Evolutionary conservation across 2,888 invertebrate genomes (phyloP).

Genomic region (Leptogaster cylindrica): DNA sequence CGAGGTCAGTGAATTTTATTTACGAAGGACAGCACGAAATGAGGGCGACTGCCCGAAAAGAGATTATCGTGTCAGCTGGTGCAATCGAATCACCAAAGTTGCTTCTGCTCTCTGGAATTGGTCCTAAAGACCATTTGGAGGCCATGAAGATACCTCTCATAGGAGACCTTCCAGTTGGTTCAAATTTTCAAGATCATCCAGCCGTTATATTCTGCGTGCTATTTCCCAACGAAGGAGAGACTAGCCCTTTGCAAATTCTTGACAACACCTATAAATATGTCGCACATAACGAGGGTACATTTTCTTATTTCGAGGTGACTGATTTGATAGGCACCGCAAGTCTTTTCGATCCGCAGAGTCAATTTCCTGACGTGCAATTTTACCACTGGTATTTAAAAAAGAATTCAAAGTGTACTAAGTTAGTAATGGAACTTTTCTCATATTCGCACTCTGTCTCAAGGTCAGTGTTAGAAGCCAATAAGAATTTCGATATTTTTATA

Average conservation of each 20-base stretch:
- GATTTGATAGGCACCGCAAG: conserved; percentile 66
- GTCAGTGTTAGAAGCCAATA: conserved; percentile 57
- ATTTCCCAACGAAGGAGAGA: conserved; percentile 57
- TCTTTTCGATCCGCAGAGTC: conserved; percentile 61
- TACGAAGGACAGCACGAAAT: conserved; percentile 42
- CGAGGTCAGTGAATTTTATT: conserved; percentile 64
- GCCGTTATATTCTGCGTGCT: conserved; percentile 65
- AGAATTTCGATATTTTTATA: conserved; percentile 56
- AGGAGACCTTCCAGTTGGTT: conserved; percentile 65
- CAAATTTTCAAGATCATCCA: conserved; percentile 85
- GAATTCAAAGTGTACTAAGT: conserved; percentile 57
- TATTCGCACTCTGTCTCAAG: conserved; percentile 55
- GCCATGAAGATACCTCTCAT: conserved; percentile 48
- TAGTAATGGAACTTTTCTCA: conserved; percentile 56
- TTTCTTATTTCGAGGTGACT: conserved; percentile 62
- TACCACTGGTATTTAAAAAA: conserved; percentile 63
- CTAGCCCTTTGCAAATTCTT: conserved; percentile 47
- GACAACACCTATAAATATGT: conserved; percentile 61
- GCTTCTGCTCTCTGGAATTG: conserved; percentile 53
- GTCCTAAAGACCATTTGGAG: conserved; percentile 49
- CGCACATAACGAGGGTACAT: conserved; percentile 55
- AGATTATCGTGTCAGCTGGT: conserved; percentile 54
- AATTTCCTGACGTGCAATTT: conserved; percentile 68
- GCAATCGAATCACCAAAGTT: conserved; percentile 53
- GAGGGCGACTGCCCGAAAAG: conserved; percentile 48